Percentiles rank a stretch among this genome's conserved stretches.
These are phyloP conservation scores for Elephas maximus DNA, from an alignment of 2,113 vertebrate genomes.

Conservation along the genomic window DNA sequence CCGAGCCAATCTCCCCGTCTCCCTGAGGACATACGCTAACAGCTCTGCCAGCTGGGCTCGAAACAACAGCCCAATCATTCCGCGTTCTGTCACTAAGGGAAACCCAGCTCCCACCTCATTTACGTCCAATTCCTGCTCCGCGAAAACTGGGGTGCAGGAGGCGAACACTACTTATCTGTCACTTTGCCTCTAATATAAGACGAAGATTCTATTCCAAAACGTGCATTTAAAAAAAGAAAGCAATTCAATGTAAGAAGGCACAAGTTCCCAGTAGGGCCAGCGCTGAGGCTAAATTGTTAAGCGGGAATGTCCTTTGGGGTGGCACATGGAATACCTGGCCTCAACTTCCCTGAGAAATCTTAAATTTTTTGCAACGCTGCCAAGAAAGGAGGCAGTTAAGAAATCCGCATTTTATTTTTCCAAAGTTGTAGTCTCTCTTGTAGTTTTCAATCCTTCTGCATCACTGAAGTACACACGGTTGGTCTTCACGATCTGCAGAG, in stretches of 20 bases:
- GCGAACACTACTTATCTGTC: constrained; percentile 8
- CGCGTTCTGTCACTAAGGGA: not conserved
- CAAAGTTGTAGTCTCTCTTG: accelerated
- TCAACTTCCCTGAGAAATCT: not conserved
- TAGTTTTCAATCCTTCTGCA: accelerated
- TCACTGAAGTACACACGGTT: accelerated
- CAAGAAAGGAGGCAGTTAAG: not conserved
- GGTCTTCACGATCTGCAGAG: too few relatives aligned
- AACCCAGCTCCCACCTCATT: constrained; percentile 39
- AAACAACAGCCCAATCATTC: not conserved
- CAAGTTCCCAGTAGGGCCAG: accelerated
- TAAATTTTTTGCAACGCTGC: not conserved
- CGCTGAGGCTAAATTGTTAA: accelerated
- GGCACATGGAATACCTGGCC: accelerated
- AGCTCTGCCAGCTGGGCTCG: not conserved
- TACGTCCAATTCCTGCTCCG: not conserved
- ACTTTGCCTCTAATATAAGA: constrained; percentile 64
- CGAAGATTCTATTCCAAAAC: not conserved
- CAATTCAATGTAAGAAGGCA: constrained; percentile 10
- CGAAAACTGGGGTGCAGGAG: not conserved
- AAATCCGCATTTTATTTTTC: accelerated
- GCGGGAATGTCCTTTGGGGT: not conserved
- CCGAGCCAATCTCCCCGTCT: not conserved
- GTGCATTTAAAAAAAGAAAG: constrained; percentile 52
- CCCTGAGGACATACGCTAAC: not conserved